These are phyloP conservation scores for Platycheirus albimanus DNA, from an alignment of 2,888 invertebrate species.

Conservation along the genomic window DNA sequence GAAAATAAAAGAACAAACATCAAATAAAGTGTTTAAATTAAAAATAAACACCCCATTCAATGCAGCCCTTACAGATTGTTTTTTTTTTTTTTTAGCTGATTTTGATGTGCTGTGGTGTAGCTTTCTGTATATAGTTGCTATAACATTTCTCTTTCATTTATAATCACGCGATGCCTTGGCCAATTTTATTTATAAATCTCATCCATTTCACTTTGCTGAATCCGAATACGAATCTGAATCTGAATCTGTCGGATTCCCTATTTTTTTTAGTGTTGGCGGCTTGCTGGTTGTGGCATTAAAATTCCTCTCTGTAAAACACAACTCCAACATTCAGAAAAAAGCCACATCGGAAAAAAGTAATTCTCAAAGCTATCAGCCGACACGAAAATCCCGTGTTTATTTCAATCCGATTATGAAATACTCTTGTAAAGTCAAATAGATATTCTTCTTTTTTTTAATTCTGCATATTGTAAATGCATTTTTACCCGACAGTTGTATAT, in stretches of 20 bases:
- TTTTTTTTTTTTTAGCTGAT: too few relatives aligned
- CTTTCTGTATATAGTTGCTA: slow-evolving; percentile 2
- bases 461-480: not conserved
- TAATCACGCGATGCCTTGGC: slow-evolving; percentile 42
- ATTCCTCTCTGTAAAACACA: slow-evolving; percentile 47
- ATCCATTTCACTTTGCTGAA: slow-evolving; percentile 51
- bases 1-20: slow-evolving; percentile 1
- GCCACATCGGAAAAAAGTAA: slow-evolving; percentile 10
- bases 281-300: slow-evolving; percentile 53
- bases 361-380: slow-evolving; percentile 44
- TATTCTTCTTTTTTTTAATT: slow-evolving; percentile 10
- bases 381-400: slow-evolving; percentile 53
- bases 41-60: slow-evolving; percentile 54
- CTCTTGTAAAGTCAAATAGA: slow-evolving; percentile 28
- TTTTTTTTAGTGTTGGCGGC: slow-evolving; percentile 38
- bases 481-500: too few relatives aligned
- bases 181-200: slow-evolving; percentile 68
- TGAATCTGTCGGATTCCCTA: slow-evolving; percentile 21
- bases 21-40: slow-evolving; percentile 40
- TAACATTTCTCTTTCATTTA: slow-evolving; percentile 35
- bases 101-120: not conserved
- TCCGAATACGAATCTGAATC: slow-evolving; percentile 35
- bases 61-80: slow-evolving; percentile 5
- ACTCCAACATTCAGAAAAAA: slow-evolving; percentile 9
- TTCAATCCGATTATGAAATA: slow-evolving; percentile 67